These are phyloP conservation scores for Uloborus diversus DNA, from an alignment of 1,140 invertebrate genomes.

Conservation along the genomic window DNA sequence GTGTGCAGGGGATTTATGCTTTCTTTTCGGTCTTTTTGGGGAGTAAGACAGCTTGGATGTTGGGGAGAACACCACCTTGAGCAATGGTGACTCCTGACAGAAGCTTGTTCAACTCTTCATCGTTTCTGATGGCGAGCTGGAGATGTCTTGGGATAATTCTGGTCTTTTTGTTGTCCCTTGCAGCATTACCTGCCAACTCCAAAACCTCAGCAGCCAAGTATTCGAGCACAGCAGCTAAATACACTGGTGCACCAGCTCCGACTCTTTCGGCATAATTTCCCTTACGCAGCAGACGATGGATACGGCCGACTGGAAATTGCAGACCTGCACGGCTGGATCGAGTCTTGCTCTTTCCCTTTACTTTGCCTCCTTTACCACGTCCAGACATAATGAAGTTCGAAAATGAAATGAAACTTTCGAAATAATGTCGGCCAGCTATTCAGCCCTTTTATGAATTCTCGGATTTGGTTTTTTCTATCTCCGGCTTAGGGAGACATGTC, in stretches of 20 bases:
- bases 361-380: slow-evolving; percentile 60
- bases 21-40: slow-evolving; percentile 72
- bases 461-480: no score
- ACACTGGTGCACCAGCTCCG: slow-evolving; percentile 71
- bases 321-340: slow-evolving; percentile 66
- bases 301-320: slow-evolving; percentile 68
- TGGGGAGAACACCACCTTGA: slow-evolving; percentile 82
- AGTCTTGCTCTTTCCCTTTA: slow-evolving; percentile 59
- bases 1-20: no score
- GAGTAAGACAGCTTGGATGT: slow-evolving; percentile 76
- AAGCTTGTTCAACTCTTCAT: slow-evolving; percentile 83
- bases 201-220: slow-evolving; percentile 76
- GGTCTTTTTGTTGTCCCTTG: slow-evolving; percentile 70
- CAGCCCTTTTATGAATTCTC: no score
- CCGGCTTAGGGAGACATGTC: no score
- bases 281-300: slow-evolving; percentile 66
- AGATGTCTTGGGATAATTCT: slow-evolving; percentile 83
- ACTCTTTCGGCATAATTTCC: slow-evolving; percentile 61
- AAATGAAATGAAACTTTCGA: no score
- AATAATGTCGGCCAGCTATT: no score
- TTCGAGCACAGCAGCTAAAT: slow-evolving; percentile 73
- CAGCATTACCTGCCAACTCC: slow-evolving; percentile 81
- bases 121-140: slow-evolving; percentile 82
- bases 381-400: slow-evolving; percentile 24
- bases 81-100: slow-evolving; percentile 82